Conservation (phyloP, 2,888 invertebrate genomes). For the Melinaea menophilus region DNA sequence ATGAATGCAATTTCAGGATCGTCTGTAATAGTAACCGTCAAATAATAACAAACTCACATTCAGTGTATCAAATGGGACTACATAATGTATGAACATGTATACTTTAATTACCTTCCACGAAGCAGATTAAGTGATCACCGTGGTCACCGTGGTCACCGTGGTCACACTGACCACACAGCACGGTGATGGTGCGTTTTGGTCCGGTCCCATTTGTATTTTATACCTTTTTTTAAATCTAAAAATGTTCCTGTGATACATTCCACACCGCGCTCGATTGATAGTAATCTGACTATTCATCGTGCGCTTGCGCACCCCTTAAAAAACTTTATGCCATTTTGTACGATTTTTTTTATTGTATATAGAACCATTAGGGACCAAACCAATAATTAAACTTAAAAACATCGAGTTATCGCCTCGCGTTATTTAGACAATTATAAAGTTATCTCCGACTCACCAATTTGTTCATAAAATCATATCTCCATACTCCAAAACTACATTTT, state of each 20-base stretch:
- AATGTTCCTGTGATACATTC: constrained; percentile 60
- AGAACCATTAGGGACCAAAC: background rate
- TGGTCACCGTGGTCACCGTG: constrained; percentile 50
- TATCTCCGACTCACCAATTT: constrained; percentile 54
- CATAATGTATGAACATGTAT: background rate
- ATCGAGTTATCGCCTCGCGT: background rate
- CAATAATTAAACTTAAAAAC: background rate
- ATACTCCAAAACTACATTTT: constrained; percentile 58
- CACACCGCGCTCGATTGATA: constrained; percentile 44
- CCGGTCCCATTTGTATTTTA: constrained; percentile 53
- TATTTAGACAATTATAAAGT: background rate
- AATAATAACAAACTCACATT: too few relatives aligned
- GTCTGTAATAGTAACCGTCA: too few relatives aligned
- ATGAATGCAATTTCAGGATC: too few relatives aligned
- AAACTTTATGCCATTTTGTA: constrained; percentile 24
- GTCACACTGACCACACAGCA: constrained; percentile 48
- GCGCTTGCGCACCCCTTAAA: constrained; percentile 23
- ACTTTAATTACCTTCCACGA: constrained; percentile 36
- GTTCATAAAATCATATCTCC: constrained; percentile 60
- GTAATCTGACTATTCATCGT: constrained; percentile 47
- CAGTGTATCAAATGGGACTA: too few relatives aligned
- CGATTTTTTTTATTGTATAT: constrained; percentile 7
- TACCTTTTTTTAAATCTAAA: constrained; percentile 54
- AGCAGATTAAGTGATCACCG: constrained; percentile 50
- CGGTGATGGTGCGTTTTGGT: constrained; percentile 60